Evolutionary conservation across 2,113 vertebrate genomes (phyloP).

Genomic region (Diadophis punctatus): DNA sequence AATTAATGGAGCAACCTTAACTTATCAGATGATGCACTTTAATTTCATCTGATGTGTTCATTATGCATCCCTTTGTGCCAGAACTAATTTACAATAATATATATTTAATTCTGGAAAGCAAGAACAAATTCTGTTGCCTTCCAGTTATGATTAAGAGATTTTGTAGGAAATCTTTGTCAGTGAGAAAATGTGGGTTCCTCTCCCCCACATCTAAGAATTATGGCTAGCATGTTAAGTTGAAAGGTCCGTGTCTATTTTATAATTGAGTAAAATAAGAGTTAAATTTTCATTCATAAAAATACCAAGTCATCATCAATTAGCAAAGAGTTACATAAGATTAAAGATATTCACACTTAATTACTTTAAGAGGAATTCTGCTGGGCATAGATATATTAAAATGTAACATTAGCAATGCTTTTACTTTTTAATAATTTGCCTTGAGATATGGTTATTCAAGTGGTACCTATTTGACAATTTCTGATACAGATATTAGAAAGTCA

Average conservation of each 20-base stretch:
- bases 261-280: slow-evolving; percentile 63
- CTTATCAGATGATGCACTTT: slow-evolving; percentile 60
- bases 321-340: slow-evolving; percentile 53
- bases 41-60: slow-evolving; percentile 69
- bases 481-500: not conserved
- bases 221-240: slow-evolving; percentile 51
- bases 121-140: slow-evolving; percentile 62
- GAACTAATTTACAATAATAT: slow-evolving; percentile 68
- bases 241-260: slow-evolving; percentile 52
- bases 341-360: slow-evolving; percentile 45
- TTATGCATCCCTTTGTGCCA: slow-evolving; percentile 63
- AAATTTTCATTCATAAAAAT: slow-evolving; percentile 57
- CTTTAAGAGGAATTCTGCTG: slow-evolving; percentile 24
- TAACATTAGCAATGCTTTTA: slow-evolving; percentile 11
- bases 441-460: not conserved
- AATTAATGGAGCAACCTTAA: slow-evolving; percentile 68
- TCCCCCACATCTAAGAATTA: slow-evolving; percentile 28
- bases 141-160: slow-evolving; percentile 61
- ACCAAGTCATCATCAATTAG: slow-evolving; percentile 57
- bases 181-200: slow-evolving; percentile 17
- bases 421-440: slow-evolving; percentile 36
- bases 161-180: slow-evolving; percentile 46
- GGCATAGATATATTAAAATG: slow-evolving; percentile 13
- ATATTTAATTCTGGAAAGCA: slow-evolving; percentile 61
- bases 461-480: slow-evolving; percentile 9